Evolutionary conservation across 2,113 vertebrate species (phyloP).

Genomic region (Pyrgilauda ruficollis): DNA sequence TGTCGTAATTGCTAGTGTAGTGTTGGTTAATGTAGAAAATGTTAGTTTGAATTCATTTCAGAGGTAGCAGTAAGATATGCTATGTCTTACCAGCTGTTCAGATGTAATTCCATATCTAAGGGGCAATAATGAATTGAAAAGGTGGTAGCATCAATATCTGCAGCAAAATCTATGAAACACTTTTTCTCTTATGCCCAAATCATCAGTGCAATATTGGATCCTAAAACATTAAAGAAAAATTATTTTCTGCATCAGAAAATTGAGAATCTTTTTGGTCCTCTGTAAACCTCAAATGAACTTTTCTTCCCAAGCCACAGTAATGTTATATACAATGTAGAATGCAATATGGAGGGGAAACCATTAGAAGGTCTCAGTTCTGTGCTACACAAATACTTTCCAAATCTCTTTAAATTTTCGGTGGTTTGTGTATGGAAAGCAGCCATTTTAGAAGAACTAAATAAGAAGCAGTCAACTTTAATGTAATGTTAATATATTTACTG

Average conservation of each 20-base stretch:
- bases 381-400: neutral
- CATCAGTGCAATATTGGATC: neutral
- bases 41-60: neutral
- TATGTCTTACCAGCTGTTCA: neutral
- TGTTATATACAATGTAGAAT: neutral
- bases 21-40: neutral
- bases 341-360: neutral
- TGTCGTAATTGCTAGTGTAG: neutral
- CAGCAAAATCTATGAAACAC: neutral
- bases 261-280: neutral
- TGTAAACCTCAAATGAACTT: neutral
- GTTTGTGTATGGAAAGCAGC: neutral
- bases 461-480: neutral
- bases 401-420: neutral
- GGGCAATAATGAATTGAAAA: neutral
- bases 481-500: neutral
- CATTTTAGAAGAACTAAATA: neutral
- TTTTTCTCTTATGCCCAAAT: neutral
- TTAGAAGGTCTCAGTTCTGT: neutral
- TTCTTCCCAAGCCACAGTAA: neutral
- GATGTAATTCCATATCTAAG: neutral
- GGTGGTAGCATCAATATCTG: neutral
- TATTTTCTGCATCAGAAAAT: neutral
- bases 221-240: neutral
- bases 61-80: neutral